phyloP scores from a whole-genome alignment of 2,888 invertebrate genomes.

The Tenthredo notha region DNA sequence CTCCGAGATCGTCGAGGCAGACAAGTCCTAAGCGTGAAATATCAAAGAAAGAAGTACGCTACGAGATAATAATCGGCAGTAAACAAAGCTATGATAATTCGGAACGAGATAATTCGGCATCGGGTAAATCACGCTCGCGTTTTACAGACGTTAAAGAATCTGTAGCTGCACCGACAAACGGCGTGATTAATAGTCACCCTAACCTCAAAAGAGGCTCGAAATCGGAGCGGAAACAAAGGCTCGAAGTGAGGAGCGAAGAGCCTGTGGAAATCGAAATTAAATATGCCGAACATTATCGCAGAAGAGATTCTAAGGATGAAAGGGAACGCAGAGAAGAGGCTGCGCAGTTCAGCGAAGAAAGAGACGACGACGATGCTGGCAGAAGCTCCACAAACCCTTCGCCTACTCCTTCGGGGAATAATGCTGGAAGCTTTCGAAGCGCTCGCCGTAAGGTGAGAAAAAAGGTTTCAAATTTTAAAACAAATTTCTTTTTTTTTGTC shows the following conservation, averaged over 20 bases:
- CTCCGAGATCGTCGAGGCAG: conserved; percentile 71
- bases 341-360: conserved; percentile 69
- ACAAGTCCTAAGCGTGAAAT: conserved; percentile 65
- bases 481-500: not conserved
- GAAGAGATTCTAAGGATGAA: conserved; percentile 66
- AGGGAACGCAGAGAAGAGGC: conserved; percentile 54
- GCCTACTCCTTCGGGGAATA: conserved; percentile 73
- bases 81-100: conserved; percentile 62
- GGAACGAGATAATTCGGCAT: conserved; percentile 54
- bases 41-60: conserved; percentile 69
- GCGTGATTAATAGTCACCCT: conserved; percentile 59
- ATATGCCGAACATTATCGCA: conserved; percentile 70
- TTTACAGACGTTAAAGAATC: conserved; percentile 57
- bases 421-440: conserved; percentile 73
- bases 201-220: conserved; percentile 72
- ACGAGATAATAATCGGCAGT: conserved; percentile 67
- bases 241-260: conserved; percentile 73
- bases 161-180: conserved; percentile 19
- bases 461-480: not conserved
- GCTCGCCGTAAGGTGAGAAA: conserved; percentile 73
- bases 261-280: conserved; percentile 74
- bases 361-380: conserved; percentile 80
- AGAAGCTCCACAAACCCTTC: conserved; percentile 78
- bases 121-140: conserved; percentile 52
- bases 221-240: conserved; percentile 74